Conservation (phyloP, 2,888 invertebrate genomes). For the Pachymerium ferrugineum region DNA sequence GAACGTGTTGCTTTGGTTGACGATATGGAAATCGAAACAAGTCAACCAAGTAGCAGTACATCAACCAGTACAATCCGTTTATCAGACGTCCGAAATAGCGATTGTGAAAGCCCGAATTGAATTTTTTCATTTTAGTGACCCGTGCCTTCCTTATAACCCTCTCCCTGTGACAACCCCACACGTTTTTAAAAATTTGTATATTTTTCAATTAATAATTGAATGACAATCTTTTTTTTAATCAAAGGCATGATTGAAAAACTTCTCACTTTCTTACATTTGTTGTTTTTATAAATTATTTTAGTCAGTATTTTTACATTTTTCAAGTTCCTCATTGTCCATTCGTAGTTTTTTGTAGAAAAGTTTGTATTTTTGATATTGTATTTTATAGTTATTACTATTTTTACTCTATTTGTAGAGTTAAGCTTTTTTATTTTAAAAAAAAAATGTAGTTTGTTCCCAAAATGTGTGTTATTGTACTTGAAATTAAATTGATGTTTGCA, state of each 20-base stretch:
- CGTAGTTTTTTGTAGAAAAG: slow-evolving; percentile 1
- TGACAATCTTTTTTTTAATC: background rate
- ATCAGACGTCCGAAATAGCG: slow-evolving; percentile 5
- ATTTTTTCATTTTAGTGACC: background rate
- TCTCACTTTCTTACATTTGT: no score
- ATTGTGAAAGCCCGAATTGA: background rate
- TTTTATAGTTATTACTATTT: background rate
- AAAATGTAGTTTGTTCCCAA: background rate
- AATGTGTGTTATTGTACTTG: background rate
- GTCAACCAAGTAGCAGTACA: background rate
- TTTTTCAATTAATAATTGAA: background rate
- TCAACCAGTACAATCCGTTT: background rate
- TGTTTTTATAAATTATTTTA: background rate
- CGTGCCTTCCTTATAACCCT: background rate
- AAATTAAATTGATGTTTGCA: background rate
- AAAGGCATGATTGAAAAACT: no score
- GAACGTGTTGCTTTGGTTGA: slow-evolving; percentile 1
- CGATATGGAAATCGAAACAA: background rate
- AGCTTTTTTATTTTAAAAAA: background rate
- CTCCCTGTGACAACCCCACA: background rate
- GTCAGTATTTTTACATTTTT: background rate
- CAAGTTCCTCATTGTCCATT: slow-evolving; percentile 2
- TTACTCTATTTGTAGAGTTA: no score
- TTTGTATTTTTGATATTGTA: background rate
- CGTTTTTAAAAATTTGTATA: background rate